Evolutionary conservation across 2,113 vertebrate genomes (phyloP), one percentile per base, ranked within the genome.

Genomic region (Lethenteron reissneri): DNA sequence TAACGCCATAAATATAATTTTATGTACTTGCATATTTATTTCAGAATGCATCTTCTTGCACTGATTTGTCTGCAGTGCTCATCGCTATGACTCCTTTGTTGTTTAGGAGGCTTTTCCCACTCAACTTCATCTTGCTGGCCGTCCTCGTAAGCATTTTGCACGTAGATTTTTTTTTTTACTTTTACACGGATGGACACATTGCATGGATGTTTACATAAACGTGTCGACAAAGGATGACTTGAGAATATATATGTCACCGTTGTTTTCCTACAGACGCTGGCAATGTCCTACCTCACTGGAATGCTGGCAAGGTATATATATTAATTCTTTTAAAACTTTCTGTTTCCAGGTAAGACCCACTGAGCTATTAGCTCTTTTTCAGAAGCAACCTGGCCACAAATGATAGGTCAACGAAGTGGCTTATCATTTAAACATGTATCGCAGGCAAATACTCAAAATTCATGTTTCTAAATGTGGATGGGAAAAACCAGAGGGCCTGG

Each of bases 231-330:
- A 41, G 5, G n/a, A 25, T 68, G n/a, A n/a, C 25, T 68, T 25
- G 25, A 17, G n/a, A 25, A 68, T 41, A 41, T 41, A 7, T 68
- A 25, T 17, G 15, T 57, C 10, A 10, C 56, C 13, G 11, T 17
- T 57, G 41, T 57, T 71, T 57, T n/a, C 21, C 58, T n/a, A 21
- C 77, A 96, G 92, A 95, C 90, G 1, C 82, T 95, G 69, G 90
- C 92, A 58, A 86, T 96, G 80, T 85, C 88, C 73, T 95, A 92
- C 80, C 84, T 95, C 81, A 95, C 89, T 11, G 90, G 86, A 17
- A 94, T 91, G 88, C 71, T 96, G 72, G 87, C 87, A 80, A 90
- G 87, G 88, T 90, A 83, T 41, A 41, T 41, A 41, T 41, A 41
- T 41, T 7, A 41, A 41, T 41, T n/a, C n/a, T n/a, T n/a, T n/a